Percentiles rank a stretch among this genome's conserved stretches.
Evolutionary conservation across 1,140 invertebrate genomes (phyloP).

Genomic region (Sitobion miscanthi): DNA sequence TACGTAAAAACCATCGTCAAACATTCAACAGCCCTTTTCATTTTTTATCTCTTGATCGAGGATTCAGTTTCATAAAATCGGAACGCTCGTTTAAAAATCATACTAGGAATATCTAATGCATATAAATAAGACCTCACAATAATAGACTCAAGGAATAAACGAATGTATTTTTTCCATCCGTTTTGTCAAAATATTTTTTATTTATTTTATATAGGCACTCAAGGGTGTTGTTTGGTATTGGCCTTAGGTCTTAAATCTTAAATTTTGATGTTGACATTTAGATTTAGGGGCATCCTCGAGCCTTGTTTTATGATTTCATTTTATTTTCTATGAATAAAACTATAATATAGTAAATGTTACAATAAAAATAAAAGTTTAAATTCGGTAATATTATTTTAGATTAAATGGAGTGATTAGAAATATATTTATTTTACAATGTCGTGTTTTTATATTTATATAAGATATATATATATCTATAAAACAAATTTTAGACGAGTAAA

Average conservation of each 20-base stretch:
- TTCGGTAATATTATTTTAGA: background rate
- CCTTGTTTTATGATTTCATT: background rate
- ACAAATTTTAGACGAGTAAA: background rate
- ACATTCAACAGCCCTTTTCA: background rate
- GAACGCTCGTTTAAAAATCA: background rate
- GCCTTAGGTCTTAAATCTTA: background rate
- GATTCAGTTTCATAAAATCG: background rate
- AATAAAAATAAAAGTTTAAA: background rate
- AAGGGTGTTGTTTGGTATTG: background rate
- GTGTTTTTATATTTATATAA: background rate
- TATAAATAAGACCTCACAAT: background rate
- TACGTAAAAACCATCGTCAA: background rate
- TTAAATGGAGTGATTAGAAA: background rate
- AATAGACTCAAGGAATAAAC: background rate
- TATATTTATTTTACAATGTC: background rate
- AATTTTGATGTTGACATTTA: background rate
- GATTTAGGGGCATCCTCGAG: background rate
- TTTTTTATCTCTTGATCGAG: background rate
- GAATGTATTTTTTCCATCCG: background rate
- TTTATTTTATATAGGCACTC: background rate
- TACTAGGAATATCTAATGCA: background rate
- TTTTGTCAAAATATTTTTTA: background rate
- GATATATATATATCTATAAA: too few relatives aligned
- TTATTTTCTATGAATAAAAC: background rate
- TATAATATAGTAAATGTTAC: background rate